Evolutionary conservation across 2,113 vertebrate genomes (phyloP).

Genomic region (Penelope pileata): DNA sequence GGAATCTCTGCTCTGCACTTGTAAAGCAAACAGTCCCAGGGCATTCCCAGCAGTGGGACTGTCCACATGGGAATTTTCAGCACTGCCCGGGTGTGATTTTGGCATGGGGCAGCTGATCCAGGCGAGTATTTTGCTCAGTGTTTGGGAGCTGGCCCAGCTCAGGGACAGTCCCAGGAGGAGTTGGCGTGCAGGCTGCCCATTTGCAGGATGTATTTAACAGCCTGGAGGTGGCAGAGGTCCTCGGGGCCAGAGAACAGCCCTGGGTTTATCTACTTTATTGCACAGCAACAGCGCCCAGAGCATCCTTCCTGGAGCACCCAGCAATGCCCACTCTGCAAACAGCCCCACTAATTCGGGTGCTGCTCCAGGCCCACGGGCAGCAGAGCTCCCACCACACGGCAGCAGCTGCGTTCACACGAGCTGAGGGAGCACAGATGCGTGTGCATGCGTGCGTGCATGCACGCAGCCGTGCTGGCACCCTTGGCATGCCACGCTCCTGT

Average conservation of each 20-base stretch:
- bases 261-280: background rate
- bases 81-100: background rate
- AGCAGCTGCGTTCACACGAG: no score
- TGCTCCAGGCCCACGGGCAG: background rate
- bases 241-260: background rate
- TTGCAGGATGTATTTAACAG: background rate
- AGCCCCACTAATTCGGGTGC: background rate
- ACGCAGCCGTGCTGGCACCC: rapidly evolving
- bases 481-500: rapidly evolving
- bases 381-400: no score
- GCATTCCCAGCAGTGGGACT: background rate
- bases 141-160: background rate
- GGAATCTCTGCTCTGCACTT: background rate
- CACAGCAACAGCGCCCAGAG: background rate
- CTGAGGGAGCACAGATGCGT: background rate
- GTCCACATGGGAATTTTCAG: background rate
- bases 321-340: background rate
- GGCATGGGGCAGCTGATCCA: background rate
- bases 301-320: background rate
- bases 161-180: background rate
- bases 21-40: conserved; percentile 29
- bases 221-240: background rate
- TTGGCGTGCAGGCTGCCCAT: background rate
- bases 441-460: rapidly evolving
- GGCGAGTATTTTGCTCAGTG: background rate